These are phyloP conservation scores for Rhogogaster chlorosoma DNA, from an alignment of 2,888 invertebrate genomes.

Conservation along the genomic window DNA sequence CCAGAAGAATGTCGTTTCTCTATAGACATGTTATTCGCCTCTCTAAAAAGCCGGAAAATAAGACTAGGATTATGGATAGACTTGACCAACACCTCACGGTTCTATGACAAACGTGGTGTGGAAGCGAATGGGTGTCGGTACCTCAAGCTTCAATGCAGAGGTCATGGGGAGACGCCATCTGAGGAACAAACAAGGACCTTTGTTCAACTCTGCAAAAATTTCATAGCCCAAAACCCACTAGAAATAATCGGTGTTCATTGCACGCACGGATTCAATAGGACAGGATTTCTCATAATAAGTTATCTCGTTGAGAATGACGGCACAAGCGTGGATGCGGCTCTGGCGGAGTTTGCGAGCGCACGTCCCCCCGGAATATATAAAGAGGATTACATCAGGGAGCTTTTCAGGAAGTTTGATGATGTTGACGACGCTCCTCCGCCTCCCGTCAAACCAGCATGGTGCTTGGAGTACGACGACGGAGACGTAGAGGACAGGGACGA, in stretches of 20 bases:
- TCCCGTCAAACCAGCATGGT: conserved; percentile 93
- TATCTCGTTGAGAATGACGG: conserved; percentile 93
- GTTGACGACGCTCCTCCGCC: conserved; percentile 84
- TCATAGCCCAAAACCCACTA: conserved; percentile 89
- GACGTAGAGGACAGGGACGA: conserved; percentile 66
- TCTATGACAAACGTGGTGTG: conserved; percentile 92
- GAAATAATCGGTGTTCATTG: conserved; percentile 91
- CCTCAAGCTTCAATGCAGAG: conserved; percentile 92
- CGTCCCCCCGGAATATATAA: conserved; percentile 99
- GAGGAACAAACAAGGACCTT: conserved; percentile 92
- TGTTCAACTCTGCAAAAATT: conserved; percentile 88
- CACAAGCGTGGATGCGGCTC: conserved; percentile 91
- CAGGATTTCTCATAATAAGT: conserved; percentile 96
- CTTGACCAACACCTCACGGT: conserved; percentile 95
- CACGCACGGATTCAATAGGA: conserved; percentile 99
- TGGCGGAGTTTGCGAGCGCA: conserved; percentile 87
- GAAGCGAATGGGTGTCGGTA: conserved; percentile 89
- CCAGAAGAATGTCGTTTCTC: conserved; percentile 91
- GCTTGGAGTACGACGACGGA: conserved; percentile 80
- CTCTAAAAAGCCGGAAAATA: conserved; percentile 88
- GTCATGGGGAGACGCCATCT: conserved; percentile 96
- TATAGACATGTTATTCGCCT: conserved; percentile 92
- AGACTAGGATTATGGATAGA: conserved; percentile 98
- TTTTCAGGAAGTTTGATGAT: conserved; percentile 90
- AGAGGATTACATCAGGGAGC: conserved; percentile 93